phyloP scores from a whole-genome alignment of 2,113 vertebrate genomes.

The Brachyhypopomus gauderio region DNA sequence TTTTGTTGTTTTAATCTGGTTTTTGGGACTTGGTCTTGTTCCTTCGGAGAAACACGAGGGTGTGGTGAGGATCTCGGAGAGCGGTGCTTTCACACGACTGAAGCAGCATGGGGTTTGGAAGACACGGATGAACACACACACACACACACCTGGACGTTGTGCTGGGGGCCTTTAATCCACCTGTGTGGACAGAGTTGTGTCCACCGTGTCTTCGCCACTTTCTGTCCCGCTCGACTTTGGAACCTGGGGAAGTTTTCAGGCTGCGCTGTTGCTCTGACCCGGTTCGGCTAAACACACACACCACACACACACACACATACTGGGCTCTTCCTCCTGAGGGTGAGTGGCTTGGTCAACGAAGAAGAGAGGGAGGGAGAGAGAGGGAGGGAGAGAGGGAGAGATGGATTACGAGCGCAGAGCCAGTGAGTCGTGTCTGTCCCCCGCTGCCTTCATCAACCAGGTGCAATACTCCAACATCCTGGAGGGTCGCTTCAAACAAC shows the following conservation, averaged over 20 bases:
- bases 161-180: too few species aligned
- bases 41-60: too few species aligned
- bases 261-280: too few species aligned
- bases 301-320: too few species aligned
- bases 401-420: slow-evolving; percentile 73
- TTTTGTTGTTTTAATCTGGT: slow-evolving; percentile 30
- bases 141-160: not conserved
- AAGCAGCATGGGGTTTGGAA: slow-evolving; percentile 19
- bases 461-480: slow-evolving; percentile 87
- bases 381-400: slow-evolving; percentile 14
- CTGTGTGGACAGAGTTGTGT: not conserved
- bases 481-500: slow-evolving; percentile 91
- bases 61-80: not conserved
- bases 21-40: slow-evolving; percentile 51
- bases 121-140: not conserved
- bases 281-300: too few species aligned
- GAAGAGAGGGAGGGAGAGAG: not conserved
- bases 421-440: slow-evolving; percentile 77
- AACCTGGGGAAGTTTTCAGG: too few species aligned
- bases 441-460: slow-evolving; percentile 88
- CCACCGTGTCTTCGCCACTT: too few species aligned
- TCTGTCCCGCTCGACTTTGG: too few species aligned
- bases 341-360: too few species aligned
- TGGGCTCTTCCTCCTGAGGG: not conserved
- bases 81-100: not conserved